Conservation (phyloP, 1,140 invertebrate species). For the Condylostylus longicornis region DNA sequence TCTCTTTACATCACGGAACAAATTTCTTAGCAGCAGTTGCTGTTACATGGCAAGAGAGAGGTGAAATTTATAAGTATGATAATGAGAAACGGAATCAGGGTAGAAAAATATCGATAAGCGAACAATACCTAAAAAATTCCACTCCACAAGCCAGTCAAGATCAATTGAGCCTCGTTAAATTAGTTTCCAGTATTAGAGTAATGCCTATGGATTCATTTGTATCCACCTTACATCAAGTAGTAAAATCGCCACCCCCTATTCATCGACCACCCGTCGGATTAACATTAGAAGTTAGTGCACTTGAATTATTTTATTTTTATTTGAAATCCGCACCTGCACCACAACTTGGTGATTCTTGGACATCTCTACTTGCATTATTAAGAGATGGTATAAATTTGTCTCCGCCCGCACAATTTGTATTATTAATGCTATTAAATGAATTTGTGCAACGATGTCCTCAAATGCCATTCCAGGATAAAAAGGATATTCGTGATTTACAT, state of each 20-base stretch:
- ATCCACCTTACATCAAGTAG: slow-evolving; percentile 67
- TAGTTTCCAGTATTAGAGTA: slow-evolving; percentile 66
- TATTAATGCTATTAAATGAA: slow-evolving; percentile 69
- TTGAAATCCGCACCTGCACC: slow-evolving; percentile 49
- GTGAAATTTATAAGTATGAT: slow-evolving; percentile 11
- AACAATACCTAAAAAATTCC: slow-evolving; percentile 27
- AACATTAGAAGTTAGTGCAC: slow-evolving; percentile 43
- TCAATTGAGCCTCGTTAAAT: slow-evolving; percentile 62
- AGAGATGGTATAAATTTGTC: slow-evolving; percentile 54
- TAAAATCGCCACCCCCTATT: slow-evolving; percentile 60
- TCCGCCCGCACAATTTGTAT: slow-evolving; percentile 66
- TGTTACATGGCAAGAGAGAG: slow-evolving; percentile 75
- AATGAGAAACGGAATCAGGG: slow-evolving; percentile 1
- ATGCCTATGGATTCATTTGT: slow-evolving; percentile 75
- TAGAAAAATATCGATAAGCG: slow-evolving; percentile 11
- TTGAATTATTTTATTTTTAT: slow-evolving; percentile 52
- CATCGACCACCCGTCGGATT: slow-evolving; percentile 45
- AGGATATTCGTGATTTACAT: slow-evolving; percentile 70
- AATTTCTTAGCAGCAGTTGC: slow-evolving; percentile 73
- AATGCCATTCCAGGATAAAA: slow-evolving; percentile 40
- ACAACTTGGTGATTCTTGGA: slow-evolving; percentile 67
- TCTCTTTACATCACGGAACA: slow-evolving; percentile 69
- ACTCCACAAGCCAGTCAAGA: slow-evolving; percentile 47
- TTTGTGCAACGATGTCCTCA: slow-evolving; percentile 67
- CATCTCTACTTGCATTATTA: slow-evolving; percentile 59